Evolutionary conservation across 2,797 vertebrate species (phyloP), one percentile per base, ranked within the genome.

Genomic region (Cichlasoma orientale): DNA sequence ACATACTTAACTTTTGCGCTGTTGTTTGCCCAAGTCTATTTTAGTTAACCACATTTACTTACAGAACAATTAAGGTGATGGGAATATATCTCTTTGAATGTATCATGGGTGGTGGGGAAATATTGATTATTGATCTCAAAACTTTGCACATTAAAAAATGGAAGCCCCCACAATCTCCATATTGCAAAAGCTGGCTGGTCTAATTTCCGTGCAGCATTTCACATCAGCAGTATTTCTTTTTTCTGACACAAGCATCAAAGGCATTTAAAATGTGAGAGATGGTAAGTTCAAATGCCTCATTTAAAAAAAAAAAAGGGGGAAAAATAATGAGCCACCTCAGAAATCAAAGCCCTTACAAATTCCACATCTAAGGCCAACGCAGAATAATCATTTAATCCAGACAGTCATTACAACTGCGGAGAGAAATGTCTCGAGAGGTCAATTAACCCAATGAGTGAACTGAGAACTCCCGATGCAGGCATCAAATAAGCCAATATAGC

Each of bases 401-500:
- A 84, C 61, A 41, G 90, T 92, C 79, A 80, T 92, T 86, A 91
- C 72, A 78, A 78, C 79, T 16, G 52, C 52, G 12, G 54, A 89
- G 74, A 75, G 52, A 75, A 61, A 55, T 5, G 18, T 92, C 87
- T 88, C 91, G 25, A 50, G 90, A 82, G 92, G 86, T 92, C 90
- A 93, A 93, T 93, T 93, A 93, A 89, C 89, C 86, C 71, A 0
- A 12, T 19, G 80, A 75, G 82, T 91, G 81, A 92, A 88, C 82
- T 54, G 36, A 83, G 61, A 86, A 63, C 58, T 58, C 70, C 56
- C 25, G 74, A 41, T 7, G 2, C 57, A 56, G 63, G 78, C n/a
- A 14, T 86, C 77, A 83, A 84, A 69, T 84, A 79, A 86, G 73
- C 66, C 82, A 38, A 70, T 80, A 75, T 79, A 81, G 84, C 74